These are phyloP conservation scores for Pangasianodon gigas DNA, from an alignment of 2,113 vertebrate species.

Conservation along the genomic window DNA sequence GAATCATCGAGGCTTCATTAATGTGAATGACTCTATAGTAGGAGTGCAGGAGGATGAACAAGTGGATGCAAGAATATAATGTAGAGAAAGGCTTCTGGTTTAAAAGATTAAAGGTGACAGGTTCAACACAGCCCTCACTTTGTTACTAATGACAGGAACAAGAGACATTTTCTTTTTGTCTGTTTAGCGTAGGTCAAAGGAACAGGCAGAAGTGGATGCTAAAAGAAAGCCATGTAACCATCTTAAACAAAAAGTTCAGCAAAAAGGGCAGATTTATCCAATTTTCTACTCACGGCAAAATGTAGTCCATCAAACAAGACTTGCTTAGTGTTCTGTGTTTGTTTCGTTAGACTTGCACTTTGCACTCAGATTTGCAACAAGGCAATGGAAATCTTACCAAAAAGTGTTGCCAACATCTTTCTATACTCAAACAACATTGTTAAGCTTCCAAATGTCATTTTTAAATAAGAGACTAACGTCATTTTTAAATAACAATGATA, in stretches of 20 bases:
- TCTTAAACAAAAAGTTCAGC: conserved; percentile 15
- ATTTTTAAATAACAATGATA: neutral
- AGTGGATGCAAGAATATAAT: neutral
- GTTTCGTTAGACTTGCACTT: neutral
- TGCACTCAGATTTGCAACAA: neutral
- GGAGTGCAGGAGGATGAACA: neutral
- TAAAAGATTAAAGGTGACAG: conserved; percentile 19
- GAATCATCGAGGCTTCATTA: conserved; percentile 46
- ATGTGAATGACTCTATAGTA: conserved; percentile 42
- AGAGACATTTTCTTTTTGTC: conserved; percentile 12
- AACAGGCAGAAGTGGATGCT: conserved; percentile 1
- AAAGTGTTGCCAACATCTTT: neutral
- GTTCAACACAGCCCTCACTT: conserved; percentile 18
- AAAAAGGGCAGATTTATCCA: neutral
- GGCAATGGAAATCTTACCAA: neutral
- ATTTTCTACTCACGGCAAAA: neutral
- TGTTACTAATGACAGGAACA: conserved; percentile 6
- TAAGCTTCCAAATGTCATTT: neutral
- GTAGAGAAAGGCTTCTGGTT: conserved; percentile 11
- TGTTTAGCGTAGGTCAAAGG: conserved; percentile 25
- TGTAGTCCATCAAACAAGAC: too few relatives aligned
- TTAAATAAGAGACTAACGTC: too few relatives aligned
- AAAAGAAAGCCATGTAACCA: neutral
- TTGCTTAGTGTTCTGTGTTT: neutral
- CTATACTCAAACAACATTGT: neutral